Percentiles rank a stretch among this genome's conserved stretches.
These are phyloP conservation scores for Labrus mixtus DNA, from an alignment of 2,113 vertebrate species.

Conservation along the genomic window DNA sequence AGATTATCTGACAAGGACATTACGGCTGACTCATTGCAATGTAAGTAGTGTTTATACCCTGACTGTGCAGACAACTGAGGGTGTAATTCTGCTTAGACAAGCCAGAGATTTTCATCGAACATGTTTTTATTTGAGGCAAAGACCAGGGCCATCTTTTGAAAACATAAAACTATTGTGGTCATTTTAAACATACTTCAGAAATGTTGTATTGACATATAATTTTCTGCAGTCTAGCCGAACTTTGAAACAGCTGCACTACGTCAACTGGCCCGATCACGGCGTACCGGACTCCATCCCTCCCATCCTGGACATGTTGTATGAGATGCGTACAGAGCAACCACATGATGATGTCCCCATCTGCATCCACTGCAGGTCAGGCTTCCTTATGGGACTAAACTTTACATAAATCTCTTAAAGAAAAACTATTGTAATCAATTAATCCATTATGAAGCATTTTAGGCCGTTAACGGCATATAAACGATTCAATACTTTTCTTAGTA, in stretches of 20 bases:
- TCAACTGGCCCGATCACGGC: conserved; percentile 96
- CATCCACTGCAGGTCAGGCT: conserved; percentile 94
- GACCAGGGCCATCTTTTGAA: background rate
- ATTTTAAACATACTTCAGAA: background rate
- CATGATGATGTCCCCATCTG: conserved; percentile 90
- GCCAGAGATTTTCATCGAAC: conserved; percentile 10
- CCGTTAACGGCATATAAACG: too few species aligned
- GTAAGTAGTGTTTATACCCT: conserved; percentile 81
- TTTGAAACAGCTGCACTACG: conserved; percentile 93
- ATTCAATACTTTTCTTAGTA: too few species aligned
- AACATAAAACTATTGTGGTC: background rate
- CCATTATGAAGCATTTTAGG: background rate
- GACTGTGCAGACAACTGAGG: conserved; percentile 6
- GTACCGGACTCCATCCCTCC: conserved; percentile 90
- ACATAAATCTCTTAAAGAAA: background rate
- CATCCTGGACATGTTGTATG: conserved; percentile 90
- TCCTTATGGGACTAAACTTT: background rate
- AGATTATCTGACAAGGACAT: conserved; percentile 88
- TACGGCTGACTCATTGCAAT: conserved; percentile 86
- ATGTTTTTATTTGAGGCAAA: conserved; percentile 25
- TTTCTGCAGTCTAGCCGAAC: conserved; percentile 76
- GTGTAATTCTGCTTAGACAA: conserved; percentile 11
- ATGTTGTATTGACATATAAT: background rate
- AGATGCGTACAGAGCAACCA: conserved; percentile 87
- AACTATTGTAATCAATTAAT: background rate